These are phyloP conservation scores for Enteromius trimaculatus DNA, from an alignment of 2,797 vertebrate genomes.

Conservation along the genomic window DNA sequence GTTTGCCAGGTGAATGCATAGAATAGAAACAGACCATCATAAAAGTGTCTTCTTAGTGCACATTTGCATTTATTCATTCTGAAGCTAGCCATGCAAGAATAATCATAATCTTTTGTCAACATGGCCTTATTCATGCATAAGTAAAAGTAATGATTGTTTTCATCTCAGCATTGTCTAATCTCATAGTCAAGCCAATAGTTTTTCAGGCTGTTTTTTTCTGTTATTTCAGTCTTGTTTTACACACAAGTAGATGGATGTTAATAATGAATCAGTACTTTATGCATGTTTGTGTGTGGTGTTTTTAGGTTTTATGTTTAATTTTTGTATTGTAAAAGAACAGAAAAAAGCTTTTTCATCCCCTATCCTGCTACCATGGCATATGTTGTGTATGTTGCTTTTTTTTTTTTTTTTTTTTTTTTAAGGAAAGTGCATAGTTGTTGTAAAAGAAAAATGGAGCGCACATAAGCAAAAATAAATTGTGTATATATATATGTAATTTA, in stretches of 20 bases:
- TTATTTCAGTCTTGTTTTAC: slow-evolving; percentile 11
- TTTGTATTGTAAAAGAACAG: neutral
- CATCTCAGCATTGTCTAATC: slow-evolving; percentile 45
- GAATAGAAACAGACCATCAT: slow-evolving; percentile 56
- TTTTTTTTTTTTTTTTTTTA: neutral
- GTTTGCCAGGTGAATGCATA: slow-evolving; percentile 62
- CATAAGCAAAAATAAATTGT: neutral
- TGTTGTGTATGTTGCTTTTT: neutral
- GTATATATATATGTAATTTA: neutral
- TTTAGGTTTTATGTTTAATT: neutral
- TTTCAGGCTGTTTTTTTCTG: neutral
- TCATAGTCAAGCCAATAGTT: slow-evolving; percentile 1
- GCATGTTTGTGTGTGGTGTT: neutral
- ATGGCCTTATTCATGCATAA: slow-evolving; percentile 25
- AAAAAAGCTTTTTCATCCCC: neutral
- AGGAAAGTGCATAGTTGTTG: neutral
- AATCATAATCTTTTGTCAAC: slow-evolving; percentile 37
- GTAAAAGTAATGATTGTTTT: slow-evolving; percentile 37
- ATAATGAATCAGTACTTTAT: slow-evolving; percentile 17
- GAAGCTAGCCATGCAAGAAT: slow-evolving; percentile 24
- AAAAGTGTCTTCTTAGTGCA: slow-evolving; percentile 53
- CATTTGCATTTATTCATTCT: slow-evolving; percentile 57
- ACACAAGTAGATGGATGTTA: slow-evolving; percentile 5
- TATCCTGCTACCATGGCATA: neutral
- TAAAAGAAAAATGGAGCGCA: neutral